phyloP scores from a whole-genome alignment of 1,140 invertebrate species.

The Ceratoteleas bidentatus region DNA sequence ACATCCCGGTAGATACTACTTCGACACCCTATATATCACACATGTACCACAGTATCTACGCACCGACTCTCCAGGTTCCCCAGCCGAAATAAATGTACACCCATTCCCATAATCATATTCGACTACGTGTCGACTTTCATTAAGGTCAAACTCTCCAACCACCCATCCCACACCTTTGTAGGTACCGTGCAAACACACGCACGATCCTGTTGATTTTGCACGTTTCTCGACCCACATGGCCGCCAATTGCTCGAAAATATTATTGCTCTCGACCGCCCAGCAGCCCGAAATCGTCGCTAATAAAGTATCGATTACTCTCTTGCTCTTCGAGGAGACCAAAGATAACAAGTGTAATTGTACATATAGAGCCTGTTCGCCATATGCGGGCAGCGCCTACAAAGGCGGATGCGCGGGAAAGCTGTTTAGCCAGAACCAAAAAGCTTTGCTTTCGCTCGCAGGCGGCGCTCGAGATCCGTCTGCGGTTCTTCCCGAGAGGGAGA shows the following conservation, averaged over 20 bases:
- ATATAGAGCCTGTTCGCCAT: conserved; percentile 34
- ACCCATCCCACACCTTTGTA: too few relatives aligned
- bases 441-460: conserved; percentile 63
- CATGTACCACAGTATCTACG: too few relatives aligned
- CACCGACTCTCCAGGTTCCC: too few relatives aligned
- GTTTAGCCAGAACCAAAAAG: conserved; percentile 64
- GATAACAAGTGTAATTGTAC: conserved; percentile 49
- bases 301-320: background rate
- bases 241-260: too few relatives aligned
- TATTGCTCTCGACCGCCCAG: too few relatives aligned
- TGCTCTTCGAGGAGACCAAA: conserved; percentile 3
- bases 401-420: conserved; percentile 56
- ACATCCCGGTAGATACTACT: too few relatives aligned
- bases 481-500: conserved; percentile 68
- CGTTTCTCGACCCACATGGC: too few relatives aligned
- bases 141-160: background rate
- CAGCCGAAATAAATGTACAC: background rate
- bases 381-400: conserved; percentile 56
- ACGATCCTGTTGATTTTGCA: too few relatives aligned
- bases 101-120: background rate
- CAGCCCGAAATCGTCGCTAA: background rate
- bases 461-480: conserved; percentile 71
- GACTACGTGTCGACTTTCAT: background rate
- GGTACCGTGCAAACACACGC: too few relatives aligned
- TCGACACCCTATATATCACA: too few relatives aligned